Percentiles rank a stretch among this genome's conserved stretches.
Conservation (phyloP, 1,140 invertebrate genomes). For the Kradibia gibbosae region DNA sequence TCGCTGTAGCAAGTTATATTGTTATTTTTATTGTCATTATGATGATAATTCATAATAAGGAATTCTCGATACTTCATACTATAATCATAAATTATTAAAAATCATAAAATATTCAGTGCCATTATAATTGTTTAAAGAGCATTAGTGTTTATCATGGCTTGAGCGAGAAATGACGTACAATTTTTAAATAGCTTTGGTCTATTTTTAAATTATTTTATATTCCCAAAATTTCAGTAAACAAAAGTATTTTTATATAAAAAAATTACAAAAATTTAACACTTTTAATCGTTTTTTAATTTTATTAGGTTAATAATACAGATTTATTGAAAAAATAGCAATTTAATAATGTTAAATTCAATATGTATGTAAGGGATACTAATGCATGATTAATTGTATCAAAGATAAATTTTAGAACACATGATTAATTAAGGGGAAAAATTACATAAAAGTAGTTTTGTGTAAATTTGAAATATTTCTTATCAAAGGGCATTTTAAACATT, state of each 20-base stretch:
- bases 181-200: not conserved
- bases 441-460: constrained; percentile 29
- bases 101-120: constrained; percentile 1
- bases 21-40: constrained; percentile 24
- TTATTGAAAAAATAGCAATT: too few relatives aligned
- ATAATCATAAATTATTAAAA: constrained; percentile 18
- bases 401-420: too few relatives aligned
- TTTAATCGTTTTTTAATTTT: too few relatives aligned
- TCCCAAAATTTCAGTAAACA: not conserved
- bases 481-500: constrained; percentile 22
- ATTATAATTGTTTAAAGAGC: not conserved
- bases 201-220: not conserved
- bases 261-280: too few relatives aligned
- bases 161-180: not conserved
- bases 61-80: constrained; percentile 4
- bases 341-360: too few relatives aligned
- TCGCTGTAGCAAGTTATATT: not conserved
- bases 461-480: constrained; percentile 31
- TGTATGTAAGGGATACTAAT: too few relatives aligned
- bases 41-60: constrained; percentile 8
- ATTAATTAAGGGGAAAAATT: not conserved
- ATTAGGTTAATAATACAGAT: too few relatives aligned
- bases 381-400: too few relatives aligned
- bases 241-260: too few relatives aligned
- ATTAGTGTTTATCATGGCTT: not conserved